Evolutionary conservation across 2,113 vertebrate genomes (phyloP).

Genomic region (Paradoxurus hermaphroditus): DNA sequence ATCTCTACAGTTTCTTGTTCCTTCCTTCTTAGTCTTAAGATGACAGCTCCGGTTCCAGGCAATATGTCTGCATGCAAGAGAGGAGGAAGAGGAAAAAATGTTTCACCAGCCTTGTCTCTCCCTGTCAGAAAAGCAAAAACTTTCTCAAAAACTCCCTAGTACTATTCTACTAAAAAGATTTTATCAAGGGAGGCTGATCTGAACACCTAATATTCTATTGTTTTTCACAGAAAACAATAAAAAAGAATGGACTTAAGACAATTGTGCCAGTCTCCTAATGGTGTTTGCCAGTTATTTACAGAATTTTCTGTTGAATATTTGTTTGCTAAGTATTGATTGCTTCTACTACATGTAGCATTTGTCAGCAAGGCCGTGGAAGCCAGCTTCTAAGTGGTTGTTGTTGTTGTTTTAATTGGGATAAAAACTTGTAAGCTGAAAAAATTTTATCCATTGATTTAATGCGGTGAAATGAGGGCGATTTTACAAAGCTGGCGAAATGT

Average conservation of each 20-base stretch:
- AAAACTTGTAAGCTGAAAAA: background rate
- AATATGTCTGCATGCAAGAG: background rate
- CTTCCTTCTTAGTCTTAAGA: slow-evolving; percentile 12
- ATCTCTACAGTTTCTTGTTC: background rate
- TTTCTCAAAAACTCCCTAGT: background rate
- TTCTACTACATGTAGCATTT: background rate
- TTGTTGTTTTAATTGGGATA: background rate
- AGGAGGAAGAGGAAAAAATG: background rate
- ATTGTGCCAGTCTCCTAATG: background rate
- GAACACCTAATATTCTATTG: background rate
- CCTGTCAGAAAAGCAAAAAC: background rate
- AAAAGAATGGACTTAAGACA: background rate
- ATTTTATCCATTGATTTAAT: background rate
- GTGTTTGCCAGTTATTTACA: background rate
- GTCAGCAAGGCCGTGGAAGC: background rate
- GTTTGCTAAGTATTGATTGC: background rate
- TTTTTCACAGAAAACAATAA: background rate
- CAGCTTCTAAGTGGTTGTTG: background rate
- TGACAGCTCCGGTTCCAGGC: background rate
- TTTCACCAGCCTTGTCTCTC: background rate
- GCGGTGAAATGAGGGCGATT: background rate
- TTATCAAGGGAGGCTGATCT: background rate
- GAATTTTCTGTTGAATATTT: slow-evolving; percentile 5
- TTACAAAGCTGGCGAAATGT: background rate
- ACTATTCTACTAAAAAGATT: background rate